These are phyloP conservation scores for Poeciliopsis occidentalis DNA, from an alignment of 2,113 vertebrate species.

Conservation along the genomic window DNA sequence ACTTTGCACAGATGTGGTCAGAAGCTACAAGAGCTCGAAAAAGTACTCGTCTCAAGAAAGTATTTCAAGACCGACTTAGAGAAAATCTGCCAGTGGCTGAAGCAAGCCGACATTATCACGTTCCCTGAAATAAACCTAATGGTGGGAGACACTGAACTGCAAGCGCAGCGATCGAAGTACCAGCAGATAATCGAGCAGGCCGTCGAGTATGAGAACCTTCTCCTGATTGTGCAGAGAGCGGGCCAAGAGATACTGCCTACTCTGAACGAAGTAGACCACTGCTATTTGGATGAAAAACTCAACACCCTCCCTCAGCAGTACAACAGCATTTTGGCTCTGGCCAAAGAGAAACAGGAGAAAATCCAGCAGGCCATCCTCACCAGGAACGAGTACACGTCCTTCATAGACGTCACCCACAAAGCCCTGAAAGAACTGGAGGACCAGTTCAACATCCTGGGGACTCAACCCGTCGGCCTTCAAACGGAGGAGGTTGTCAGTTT, in stretches of 20 bases:
- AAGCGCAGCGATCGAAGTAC: constrained; percentile 86
- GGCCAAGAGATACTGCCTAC: constrained; percentile 91
- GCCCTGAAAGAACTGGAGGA: constrained; percentile 85
- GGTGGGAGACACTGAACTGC: constrained; percentile 85
- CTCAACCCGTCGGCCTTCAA: constrained; percentile 76
- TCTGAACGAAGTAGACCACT: constrained; percentile 91
- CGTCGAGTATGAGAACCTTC: constrained; percentile 93
- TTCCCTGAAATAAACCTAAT: constrained; percentile 95
- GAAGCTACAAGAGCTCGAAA: constrained; percentile 91
- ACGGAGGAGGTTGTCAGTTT: constrained; percentile 83
- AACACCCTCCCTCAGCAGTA: constrained; percentile 90
- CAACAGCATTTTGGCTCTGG: constrained; percentile 84
- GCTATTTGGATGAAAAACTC: constrained; percentile 93
- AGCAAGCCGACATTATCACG: constrained; percentile 91
- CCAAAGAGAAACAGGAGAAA: constrained; percentile 91
- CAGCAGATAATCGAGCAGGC: constrained; percentile 91
- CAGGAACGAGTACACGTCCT: constrained; percentile 88
- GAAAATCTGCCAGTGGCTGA: constrained; percentile 92
- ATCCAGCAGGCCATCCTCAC: constrained; percentile 89
- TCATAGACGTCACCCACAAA: constrained; percentile 85
- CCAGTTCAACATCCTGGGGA: constrained; percentile 83
- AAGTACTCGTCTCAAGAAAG: constrained; percentile 88
- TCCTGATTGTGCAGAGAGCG: constrained; percentile 88
- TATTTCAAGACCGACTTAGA: constrained; percentile 97
- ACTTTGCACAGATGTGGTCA: constrained; percentile 89